phyloP scores from a whole-genome alignment of 1,140 invertebrate species.

The Melitaea cinxia region DNA sequence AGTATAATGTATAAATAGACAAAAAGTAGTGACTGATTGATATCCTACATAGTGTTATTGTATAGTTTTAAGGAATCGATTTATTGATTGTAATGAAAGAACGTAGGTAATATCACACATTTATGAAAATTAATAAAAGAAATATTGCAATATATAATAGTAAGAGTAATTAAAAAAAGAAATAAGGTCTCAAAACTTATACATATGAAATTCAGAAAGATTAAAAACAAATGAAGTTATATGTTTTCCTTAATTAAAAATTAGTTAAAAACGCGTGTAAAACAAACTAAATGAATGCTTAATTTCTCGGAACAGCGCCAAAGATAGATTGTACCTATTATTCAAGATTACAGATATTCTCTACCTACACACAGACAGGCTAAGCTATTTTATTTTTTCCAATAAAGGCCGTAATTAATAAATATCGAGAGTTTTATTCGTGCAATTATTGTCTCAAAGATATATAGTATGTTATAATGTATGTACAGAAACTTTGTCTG shows the following conservation, averaged over 20 bases:
- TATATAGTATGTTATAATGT: not conserved
- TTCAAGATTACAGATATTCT: slow-evolving; percentile 48
- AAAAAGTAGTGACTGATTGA: too few species aligned
- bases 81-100: too few species aligned
- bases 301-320: slow-evolving; percentile 54
- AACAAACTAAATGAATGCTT: slow-evolving; percentile 52
- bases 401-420: not conserved
- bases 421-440: not conserved
- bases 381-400: slow-evolving; percentile 20
- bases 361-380: slow-evolving; percentile 34
- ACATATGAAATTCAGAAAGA: too few species aligned
- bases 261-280: slow-evolving; percentile 29
- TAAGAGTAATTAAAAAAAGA: too few species aligned
- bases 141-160: too few species aligned
- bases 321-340: slow-evolving; percentile 61
- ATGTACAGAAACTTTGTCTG: too few species aligned
- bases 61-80: too few species aligned
- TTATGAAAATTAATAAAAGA: too few species aligned
- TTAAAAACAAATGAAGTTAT: not conserved
- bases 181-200: too few species aligned
- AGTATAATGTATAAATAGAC: not conserved
- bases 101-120: too few species aligned
- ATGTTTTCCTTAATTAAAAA: not conserved
- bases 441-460: not conserved
- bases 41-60: too few species aligned